Base-by-base conservation (phyloP, 2,888 invertebrate species). In the Arrhopalites spinosus region DNA sequence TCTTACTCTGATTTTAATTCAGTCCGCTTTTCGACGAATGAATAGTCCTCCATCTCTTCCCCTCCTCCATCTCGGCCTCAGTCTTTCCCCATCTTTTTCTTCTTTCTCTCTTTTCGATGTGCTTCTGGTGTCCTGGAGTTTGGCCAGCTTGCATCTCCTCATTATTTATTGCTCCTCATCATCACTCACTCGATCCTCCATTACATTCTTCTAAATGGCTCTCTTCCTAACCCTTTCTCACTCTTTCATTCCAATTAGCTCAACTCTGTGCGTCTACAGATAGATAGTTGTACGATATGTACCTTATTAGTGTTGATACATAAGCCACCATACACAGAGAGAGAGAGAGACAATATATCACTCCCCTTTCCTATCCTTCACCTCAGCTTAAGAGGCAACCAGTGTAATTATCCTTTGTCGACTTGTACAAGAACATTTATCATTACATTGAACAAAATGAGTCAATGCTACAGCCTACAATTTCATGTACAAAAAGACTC, bases 1-100 rank as follows among this genome's bases (percentile, higher is more conserved):
- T 56, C 73, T 47, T 50, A 56, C 70, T 68, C 76, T 76, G 76
- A 76, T 76, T 76, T 76, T 76, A 73, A 76, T 76, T 76, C 73
- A 76, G 67, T 56, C 75, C 64, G 30, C 47, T 64, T 63, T 23
- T 25, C 36, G 45, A 73, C 45, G 47, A 64, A 73, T 73, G 73
- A 43, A n/a, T 72, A 30, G 63, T 47, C 63, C 50, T 36, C 43
- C 71, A 15, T 27, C 30, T 8, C n/a, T 20, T 20, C 30, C 61
- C 43, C 61, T 29, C 30, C 30, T 2, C 30, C n/a, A 7, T 30
- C 29, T 64, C 64, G 30, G 23, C 2, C 3, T 23, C 64, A 36
- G 5, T 64, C 29, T 45, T 43, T 25, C 25, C 43, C 66, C 45
- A 15, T 25, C 45, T 66, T 17, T 25, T 36, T 1, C 29, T 11